Base-by-base conservation (phyloP, 2,888 invertebrate genomes). In the Philereme transversata region DNA sequence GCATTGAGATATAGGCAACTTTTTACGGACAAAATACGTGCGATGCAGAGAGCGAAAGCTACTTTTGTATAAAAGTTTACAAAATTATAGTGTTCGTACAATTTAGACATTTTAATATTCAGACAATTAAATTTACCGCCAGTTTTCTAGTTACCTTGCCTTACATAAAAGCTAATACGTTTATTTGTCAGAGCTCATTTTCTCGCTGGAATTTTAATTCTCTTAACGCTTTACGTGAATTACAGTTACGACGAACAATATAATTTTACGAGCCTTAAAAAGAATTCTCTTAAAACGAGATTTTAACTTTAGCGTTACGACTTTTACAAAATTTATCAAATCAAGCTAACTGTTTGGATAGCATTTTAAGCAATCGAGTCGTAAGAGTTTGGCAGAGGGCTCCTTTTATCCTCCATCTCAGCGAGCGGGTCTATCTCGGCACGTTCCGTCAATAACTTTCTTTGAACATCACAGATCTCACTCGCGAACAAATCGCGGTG, bases 371-470 rank as follows among this genome's bases (percentile, higher is more conserved):
- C 77, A 77, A 81, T 82, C 77, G 76, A 78, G 77, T 80, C 71
- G 71, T 76, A 78, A 77, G 74, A 71, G 75, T 76, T 67, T 69
- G 69, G 73, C 73, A 69, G 73, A 79, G 78, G 82, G 79, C 79
- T 79, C 73, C 74, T 68, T 71, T 71, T 77, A 80, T 79, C 78
- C 76, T 73, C 76, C 71, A 78, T 77, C 77, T 75, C 71, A 72
- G 76, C 71, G 73, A 79, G 77, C 77, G 77, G 79, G 80, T 83
- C 79, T 79, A 81, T 83, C 82, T 79, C 77, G 79, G 86, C 91
- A 92, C 91, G 91, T 90, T 88, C 84, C 77, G 86, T 88, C 90
- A 89, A 91, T 91, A 92, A 90, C 86, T 90, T 88, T 86, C 87
- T 84, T 83, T 78, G 85, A 87, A 86, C 87, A 88, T 88, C 88